Evolutionary conservation across 2,113 vertebrate species (phyloP).

Genomic region (cattle (Bos taurus)): ARS-UCD2.0 NC_037348.1:9461001-9461500

Average conservation of each 20-base stretch:
- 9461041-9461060: neutral
- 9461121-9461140: neutral
- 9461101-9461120: neutral
- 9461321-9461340: too few species aligned
- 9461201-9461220: neutral
- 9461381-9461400: neutral
- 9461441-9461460: neutral
- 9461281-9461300: neutral
- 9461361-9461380: neutral
- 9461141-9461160: neutral
- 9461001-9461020: neutral
- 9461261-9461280: neutral
- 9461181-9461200: neutral
- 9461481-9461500: neutral
- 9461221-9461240: neutral
- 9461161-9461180: neutral
- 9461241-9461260: neutral
- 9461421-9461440: neutral
- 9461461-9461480: neutral
- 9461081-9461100: neutral
- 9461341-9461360: fast-evolving
- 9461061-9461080: neutral
- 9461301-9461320: neutral
- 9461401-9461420: neutral
- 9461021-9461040: neutral